Evolutionary conservation across 92 coral and sea anemone genomes (phyloP), one percentile per base, ranked within the genome.

Genomic region (Porites evermanni): DNA sequence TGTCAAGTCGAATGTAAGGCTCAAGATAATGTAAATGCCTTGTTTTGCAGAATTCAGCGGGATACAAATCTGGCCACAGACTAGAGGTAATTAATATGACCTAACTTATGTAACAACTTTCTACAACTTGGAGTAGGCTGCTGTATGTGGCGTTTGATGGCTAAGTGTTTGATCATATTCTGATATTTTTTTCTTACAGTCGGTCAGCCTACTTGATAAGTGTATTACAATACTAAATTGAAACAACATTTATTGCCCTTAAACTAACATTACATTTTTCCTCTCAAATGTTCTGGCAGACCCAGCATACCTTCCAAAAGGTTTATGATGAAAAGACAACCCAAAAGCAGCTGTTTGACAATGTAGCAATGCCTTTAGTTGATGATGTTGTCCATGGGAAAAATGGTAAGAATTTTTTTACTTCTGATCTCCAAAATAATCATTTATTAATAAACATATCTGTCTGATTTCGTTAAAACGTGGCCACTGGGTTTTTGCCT

Each of bases 361-460:
- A 87, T 70, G 94, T 95, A 56, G 97, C 99, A 16, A 84, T 86
- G 47, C 98, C 98, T 53, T 85, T 97, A 16, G 99, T 97, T 4
- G 95, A 97, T 86, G 99, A 97, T 71, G 74, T 97, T 6, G 69
- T 97, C 56, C 98, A 95, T 74, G 99, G 99, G 50, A 93, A 97
- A 75, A 97, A 93, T 93, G 99, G 99, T 97, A 65, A 71, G 89
- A 64, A 69, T 4, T 14, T n/a, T 14, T 77, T 6, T 20, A 14
- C 61, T 56, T 56, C 61, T 2, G 61, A 56, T 38, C 47, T 38
- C 47, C 47, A 38, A 38, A 38, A 38, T 38, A 38, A 38, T 38
- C 47, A 56, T 11, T 56, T 8, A 56, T 56, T 56, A 56, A 14
- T 56, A 56, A 56, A 56, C 61, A 56, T 14, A 56, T 56, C 61